Conservation (phyloP, 2,888 invertebrate genomes). For the Choreutis nemorana region DNA sequence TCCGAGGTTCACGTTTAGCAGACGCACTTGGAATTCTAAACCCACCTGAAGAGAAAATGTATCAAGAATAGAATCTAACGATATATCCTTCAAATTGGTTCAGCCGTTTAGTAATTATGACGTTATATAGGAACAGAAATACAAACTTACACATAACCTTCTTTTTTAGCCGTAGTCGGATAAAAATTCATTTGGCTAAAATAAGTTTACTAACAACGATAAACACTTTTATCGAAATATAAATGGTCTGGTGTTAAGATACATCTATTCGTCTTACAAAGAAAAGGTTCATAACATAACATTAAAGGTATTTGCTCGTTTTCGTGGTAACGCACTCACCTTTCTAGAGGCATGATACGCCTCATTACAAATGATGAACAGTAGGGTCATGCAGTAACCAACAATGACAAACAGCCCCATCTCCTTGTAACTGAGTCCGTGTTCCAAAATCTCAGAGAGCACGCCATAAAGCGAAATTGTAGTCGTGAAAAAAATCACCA, state of each 20-base stretch:
- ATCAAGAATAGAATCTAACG: too few species aligned
- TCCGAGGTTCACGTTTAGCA: slow-evolving; percentile 72
- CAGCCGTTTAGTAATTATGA: too few species aligned
- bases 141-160: too few species aligned
- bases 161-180: too few species aligned
- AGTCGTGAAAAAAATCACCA: slow-evolving; percentile 77
- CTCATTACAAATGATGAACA: slow-evolving; percentile 78
- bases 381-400: slow-evolving; percentile 73
- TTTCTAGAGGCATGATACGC: slow-evolving; percentile 73
- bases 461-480: slow-evolving; percentile 77
- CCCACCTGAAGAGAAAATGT: slow-evolving; percentile 53
- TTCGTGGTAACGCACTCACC: slow-evolving; percentile 31
- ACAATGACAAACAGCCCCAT: slow-evolving; percentile 75
- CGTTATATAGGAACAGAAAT: too few species aligned
- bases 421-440: slow-evolving; percentile 76
- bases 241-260: background rate
- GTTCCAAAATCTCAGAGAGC: slow-evolving; percentile 75
- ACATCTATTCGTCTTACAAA: background rate
- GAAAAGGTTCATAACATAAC: background rate
- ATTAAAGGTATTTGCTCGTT: too few species aligned
- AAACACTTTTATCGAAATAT: too few species aligned
- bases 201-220: too few species aligned
- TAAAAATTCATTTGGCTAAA: too few species aligned
- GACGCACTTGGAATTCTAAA: slow-evolving; percentile 68
- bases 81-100: too few species aligned